phyloP scores from a whole-genome alignment of 2,797 vertebrate species.

The Falco columbarius region DNA sequence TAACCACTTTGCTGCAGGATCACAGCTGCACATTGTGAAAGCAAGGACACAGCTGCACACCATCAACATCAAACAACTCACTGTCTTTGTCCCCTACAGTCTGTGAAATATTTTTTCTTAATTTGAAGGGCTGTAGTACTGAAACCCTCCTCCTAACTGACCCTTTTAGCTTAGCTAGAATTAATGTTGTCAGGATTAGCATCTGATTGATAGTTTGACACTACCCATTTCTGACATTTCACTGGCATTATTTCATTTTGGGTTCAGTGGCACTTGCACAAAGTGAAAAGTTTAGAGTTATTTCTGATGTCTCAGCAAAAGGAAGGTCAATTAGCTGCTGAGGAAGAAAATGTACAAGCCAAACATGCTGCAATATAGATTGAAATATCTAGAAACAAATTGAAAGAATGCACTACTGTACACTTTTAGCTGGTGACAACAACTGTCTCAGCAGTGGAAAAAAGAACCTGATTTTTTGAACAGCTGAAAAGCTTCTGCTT shows the following conservation, averaged over 20 bases:
- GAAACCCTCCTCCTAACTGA: not conserved
- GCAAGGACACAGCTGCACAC: too few relatives aligned
- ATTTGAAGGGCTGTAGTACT: not conserved
- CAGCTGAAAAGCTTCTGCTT: not conserved
- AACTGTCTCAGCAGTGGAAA: not conserved
- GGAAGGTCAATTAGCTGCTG: not conserved
- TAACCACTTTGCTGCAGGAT: too few relatives aligned
- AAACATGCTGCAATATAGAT: not conserved
- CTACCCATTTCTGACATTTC: conserved; percentile 4
- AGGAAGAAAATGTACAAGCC: not conserved
- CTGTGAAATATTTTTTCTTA: not conserved
- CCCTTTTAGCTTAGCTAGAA: not conserved
- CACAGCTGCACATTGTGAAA: too few relatives aligned
- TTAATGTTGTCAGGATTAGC: not conserved
- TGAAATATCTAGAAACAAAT: not conserved
- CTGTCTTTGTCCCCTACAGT: too few relatives aligned
- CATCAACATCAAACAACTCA: too few relatives aligned
- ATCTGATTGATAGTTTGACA: conserved; percentile 20
- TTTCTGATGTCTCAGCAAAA: conserved; percentile 32
- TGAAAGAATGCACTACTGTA: not conserved
- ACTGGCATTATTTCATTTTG: not conserved
- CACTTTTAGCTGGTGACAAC: not conserved
- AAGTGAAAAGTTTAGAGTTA: not conserved
- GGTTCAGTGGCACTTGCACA: not conserved
- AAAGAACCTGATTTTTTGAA: not conserved